Evolutionary conservation across 1,140 invertebrate genomes (phyloP), one percentile per base, ranked within the genome.

Genomic region (Brachionus koreanus): DNA sequence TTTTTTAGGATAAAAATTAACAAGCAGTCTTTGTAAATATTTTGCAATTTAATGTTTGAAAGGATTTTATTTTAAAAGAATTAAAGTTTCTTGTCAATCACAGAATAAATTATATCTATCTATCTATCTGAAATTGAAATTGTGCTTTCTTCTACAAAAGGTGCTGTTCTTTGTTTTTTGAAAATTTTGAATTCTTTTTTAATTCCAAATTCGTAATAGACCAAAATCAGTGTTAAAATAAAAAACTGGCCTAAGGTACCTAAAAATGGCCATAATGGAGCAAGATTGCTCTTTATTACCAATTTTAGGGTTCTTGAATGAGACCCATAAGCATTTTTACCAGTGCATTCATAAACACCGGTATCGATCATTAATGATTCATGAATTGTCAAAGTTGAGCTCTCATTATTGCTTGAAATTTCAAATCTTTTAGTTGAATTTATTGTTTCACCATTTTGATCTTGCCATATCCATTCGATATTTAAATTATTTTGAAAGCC

Each of bases 211-310:
- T 77, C 74, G 10, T 77, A 77, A 37, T 52, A 61, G 5, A 79
- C 2, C 10, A 79, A 29, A 25, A 79, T 63, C 4, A 79, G 10
- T 13, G 37, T 5, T 37, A 79, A 37, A 5, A 79, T 12, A 5
- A 79, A 16, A 39, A 79, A 43, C 35, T 79, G 76, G 16, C 49
- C 76, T 37, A 79, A 9, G 25, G 61, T 43, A 0, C 76, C 76
- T 13, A 79, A 61, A 65, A 79, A 79, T 5, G 76, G 76, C 76
- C 76, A 79, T 37, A 79, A 42, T 29, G 76, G 76, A 23, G 76
- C 49, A 16, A 79, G 39, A 61, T 79, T 57, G 16, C 76, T 79
- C 33, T 79, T 79, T 23, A 79, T 29, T 4, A 37, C 16, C 6
- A 79, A 42, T 19, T 57, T 79, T 12, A 42, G 1, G 0, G 5